Percentiles rank a stretch among this genome's conserved stretches.
Evolutionary conservation across 1,140 invertebrate genomes (phyloP).

Genomic region (Metaphire vulgaris): DNA sequence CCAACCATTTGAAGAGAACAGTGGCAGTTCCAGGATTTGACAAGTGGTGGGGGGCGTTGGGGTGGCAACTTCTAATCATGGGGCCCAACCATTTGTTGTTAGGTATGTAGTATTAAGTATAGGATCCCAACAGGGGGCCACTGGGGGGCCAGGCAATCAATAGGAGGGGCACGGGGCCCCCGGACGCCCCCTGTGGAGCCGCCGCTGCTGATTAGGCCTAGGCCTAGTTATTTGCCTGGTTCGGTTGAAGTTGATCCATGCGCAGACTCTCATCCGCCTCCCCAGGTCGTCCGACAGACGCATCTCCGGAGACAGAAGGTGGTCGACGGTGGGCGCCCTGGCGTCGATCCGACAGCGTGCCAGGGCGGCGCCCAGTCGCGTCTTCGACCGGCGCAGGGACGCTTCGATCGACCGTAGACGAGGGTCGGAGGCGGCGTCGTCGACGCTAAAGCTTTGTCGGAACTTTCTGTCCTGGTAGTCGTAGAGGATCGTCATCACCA

Average conservation of each 20-base stretch:
- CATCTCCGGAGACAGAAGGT: constrained; percentile 40
- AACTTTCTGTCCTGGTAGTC: constrained; percentile 42
- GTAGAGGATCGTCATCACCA: constrained; percentile 41
- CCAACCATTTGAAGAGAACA: no score
- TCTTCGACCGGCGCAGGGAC: constrained; percentile 34
- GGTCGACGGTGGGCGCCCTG: constrained; percentile 34
- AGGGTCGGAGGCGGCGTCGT: neutral
- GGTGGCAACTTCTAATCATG: no score
- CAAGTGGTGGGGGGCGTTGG: no score
- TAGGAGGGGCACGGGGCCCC: no score
- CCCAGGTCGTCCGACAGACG: constrained; percentile 33
- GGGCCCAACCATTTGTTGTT: no score
- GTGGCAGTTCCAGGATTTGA: no score
- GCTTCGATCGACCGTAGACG: constrained; percentile 35
- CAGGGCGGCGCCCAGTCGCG: constrained; percentile 35
- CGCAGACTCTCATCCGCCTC: constrained; percentile 35
- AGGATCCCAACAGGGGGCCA: no score
- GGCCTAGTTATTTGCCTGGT: constrained; percentile 39
- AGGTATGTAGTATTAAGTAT: no score
- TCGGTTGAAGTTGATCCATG: constrained; percentile 44
- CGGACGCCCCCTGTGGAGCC: no score
- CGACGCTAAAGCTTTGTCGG: constrained; percentile 30
- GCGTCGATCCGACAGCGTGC: constrained; percentile 11
- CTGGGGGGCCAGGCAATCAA: no score
- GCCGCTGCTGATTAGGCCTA: no score